Base-by-base conservation (phyloP, 2,113 vertebrate genomes). In the Ellobius talpinus region DNA sequence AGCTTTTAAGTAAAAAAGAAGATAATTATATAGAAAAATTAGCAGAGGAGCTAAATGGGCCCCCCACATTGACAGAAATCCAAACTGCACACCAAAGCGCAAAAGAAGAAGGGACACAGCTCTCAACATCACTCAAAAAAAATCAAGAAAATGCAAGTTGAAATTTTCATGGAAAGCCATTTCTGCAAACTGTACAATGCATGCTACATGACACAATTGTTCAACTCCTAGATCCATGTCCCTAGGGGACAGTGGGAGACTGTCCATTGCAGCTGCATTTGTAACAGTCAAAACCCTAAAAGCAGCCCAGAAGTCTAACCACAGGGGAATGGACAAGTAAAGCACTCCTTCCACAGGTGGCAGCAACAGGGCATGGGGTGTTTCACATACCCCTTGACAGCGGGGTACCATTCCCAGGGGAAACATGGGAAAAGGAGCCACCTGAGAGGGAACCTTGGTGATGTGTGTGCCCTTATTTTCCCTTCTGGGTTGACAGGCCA, bases 91-190 rank as follows among this genome's bases (percentile, higher is more conserved):
- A 68, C 3, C 29, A 79, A 66, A 84, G 31, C 39, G 5, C 55
- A 61, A 26, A 61, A 61, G 79, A 26, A 61, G 23, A 66, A 1
- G n/a, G 1, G 29, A n/a, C 77, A 58, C 76, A 31, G 16, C 65
- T 6, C 42, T 70, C 39, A 66, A 36, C 39, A 9, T 90, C 89
- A 85, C 29, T 91, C 65, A 76, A 92, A 95, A 94, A 58, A 58
- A 58, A 5, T 55, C 65, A 81, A 33, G 7, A 2, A 86, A 86
- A 90, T 55, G n/a, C 12, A 81, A 74, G 58, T 7, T 65, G 85
- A 76, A 79, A 73, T 65, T 66, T 91, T 26, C 36, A 52, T 5
- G 65, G 31, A 73, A 76, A 42, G 39, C 21, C 24, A 47, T 45
- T 74, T 63, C 58, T 33, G 45, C 85, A 63, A 68, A 63, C 2